These are phyloP conservation scores for Hydrozoanthus tunicans DNA, from an alignment of 64 coral and sea anemone species.

Conservation along the genomic window DNA sequence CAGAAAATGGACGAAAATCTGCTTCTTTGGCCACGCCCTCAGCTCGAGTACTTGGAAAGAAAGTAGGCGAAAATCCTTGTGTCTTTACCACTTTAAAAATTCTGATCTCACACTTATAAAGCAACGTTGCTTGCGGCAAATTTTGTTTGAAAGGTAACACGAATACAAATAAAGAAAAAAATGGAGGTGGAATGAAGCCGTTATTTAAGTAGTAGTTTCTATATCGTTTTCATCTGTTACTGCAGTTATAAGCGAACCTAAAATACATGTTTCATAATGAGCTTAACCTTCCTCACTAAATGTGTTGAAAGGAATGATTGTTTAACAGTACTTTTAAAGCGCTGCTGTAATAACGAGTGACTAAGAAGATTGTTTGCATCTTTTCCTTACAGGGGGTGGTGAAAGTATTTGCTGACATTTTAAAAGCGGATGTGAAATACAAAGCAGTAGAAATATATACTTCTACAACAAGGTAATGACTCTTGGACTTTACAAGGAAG, in stretches of 20 bases:
- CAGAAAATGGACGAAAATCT: constrained; percentile 12
- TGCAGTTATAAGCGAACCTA: too few species aligned
- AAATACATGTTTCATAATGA: too few species aligned
- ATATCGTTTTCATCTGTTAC: too few species aligned
- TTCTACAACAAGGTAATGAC: constrained; percentile 19
- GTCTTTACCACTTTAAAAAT: neutral
- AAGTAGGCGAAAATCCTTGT: neutral
- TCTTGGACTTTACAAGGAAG: neutral
- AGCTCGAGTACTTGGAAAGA: neutral
- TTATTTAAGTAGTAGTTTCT: too few species aligned
- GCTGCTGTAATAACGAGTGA: too few species aligned
- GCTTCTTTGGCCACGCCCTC: neutral
- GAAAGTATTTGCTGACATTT: constrained; percentile 28
- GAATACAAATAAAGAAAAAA: too few species aligned
- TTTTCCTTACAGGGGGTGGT: constrained; percentile 5
- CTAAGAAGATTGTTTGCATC: neutral
- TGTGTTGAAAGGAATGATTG: too few species aligned
- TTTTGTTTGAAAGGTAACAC: too few species aligned
- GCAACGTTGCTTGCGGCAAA: neutral
- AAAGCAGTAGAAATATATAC: constrained; percentile 39
- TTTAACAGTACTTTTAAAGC: too few species aligned
- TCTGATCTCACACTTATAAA: neutral
- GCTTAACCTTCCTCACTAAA: too few species aligned
- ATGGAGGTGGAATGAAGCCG: too few species aligned
- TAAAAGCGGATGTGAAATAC: constrained; percentile 24